Base-by-base conservation (phyloP, 2,797 vertebrate species). In the Picus viridis region DNA sequence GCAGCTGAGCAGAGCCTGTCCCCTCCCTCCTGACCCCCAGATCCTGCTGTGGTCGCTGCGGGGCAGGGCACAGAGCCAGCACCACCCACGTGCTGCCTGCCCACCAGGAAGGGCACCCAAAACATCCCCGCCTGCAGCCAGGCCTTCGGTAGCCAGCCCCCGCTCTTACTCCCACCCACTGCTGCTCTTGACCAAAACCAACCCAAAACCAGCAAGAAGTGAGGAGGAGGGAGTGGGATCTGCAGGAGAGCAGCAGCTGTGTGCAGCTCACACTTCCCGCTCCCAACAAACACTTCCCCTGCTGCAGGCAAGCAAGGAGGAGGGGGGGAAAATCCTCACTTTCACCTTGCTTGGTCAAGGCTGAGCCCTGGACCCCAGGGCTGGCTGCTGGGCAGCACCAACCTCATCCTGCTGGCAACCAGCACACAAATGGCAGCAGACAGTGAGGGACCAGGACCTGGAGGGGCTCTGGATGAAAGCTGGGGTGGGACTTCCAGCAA, bases 31-130 rank as follows among this genome's bases (percentile, higher is more conserved):
- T 43, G 41, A 6, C 41, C 41, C 14, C 41, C 41, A 43, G 41
- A 84, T 79, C 34, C 4, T 86, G 4, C 61, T 64, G 20, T 96
- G n/a, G n/a, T n/a, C n/a, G n/a, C n/a, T n/a, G n/a, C 89, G 96
- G 91, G n/a, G 65, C 83, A 59, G 77, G 59, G 57, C 70, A 78
- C 22, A 89, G 43, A 86, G 64, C 49, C 2, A 6, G 63, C 58
- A 67, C 76, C 70, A 91, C 78, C 91, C 67, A 91, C 86, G 17
- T 45, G 9, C 76, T 49, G 86, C 87, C 84, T 90, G 80, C 63
- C 93, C 75, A 17, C 0, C 9, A 29, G 29, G 65, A 92, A 94
- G 91, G 87, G 93, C 91, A 93, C 8, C 30, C 80, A 68, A 90
- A 91, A 89, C 19, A 93, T 82, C 62, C 54, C 54, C 30, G 73